Evolutionary conservation across 1,140 invertebrate genomes (phyloP).

Genomic region (Potamilus streckersoni): DNA sequence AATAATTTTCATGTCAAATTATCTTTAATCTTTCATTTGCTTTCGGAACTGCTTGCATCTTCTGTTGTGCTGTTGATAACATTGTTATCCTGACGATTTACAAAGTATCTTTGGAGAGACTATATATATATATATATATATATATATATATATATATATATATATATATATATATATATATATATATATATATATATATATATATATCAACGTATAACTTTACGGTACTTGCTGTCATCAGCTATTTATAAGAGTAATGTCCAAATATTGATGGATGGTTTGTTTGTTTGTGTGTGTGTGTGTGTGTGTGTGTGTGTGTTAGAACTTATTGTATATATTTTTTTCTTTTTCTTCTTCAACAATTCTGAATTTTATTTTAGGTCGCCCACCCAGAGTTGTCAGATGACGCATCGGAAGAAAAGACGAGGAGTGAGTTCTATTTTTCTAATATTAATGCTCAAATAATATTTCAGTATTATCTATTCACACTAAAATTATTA

Average conservation of each 20-base stretch:
- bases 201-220: not conserved
- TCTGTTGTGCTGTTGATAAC: too few relatives aligned
- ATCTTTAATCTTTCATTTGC: not conserved
- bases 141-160: too few relatives aligned
- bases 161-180: too few relatives aligned
- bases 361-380: constrained; percentile 44
- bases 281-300: not conserved
- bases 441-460: not conserved
- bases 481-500: not conserved
- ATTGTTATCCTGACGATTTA: too few relatives aligned
- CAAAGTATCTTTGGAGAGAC: too few relatives aligned
- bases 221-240: not conserved
- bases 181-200: too few relatives aligned
- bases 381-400: constrained; percentile 69
- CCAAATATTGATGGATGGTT: constrained; percentile 8
- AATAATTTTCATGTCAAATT: not conserved
- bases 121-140: too few relatives aligned
- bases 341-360: not conserved
- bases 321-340: too few relatives aligned
- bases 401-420: constrained; percentile 68
- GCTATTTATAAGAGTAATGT: constrained; percentile 7
- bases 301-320: not conserved
- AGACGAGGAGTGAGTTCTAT: constrained; percentile 66
- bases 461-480: not conserved
- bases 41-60: not conserved